These are phyloP conservation scores for Scatophagus argus DNA, from an alignment of 2,113 vertebrate genomes.

Conservation along the genomic window DNA sequence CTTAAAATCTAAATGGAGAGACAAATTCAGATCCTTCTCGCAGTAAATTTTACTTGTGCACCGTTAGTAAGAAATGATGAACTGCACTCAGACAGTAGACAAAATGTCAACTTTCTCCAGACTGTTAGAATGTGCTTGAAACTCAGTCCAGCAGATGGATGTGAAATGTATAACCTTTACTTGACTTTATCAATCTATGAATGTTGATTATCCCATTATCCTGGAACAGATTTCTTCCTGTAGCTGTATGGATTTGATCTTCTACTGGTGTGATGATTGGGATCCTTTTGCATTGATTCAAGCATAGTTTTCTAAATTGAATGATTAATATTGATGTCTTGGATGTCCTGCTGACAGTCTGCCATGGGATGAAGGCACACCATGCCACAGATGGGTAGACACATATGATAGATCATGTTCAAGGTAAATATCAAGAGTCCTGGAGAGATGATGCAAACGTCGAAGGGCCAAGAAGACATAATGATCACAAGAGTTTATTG, in stretches of 20 bases:
- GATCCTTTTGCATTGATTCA: constrained; percentile 24
- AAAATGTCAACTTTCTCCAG: constrained; percentile 34
- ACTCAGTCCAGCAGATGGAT: constrained; percentile 26
- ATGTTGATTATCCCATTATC: constrained; percentile 45
- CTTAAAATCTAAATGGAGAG: neutral
- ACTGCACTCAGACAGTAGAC: constrained; percentile 13
- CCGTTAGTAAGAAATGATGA: constrained; percentile 23
- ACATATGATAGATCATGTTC: constrained; percentile 32
- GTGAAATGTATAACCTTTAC: constrained; percentile 52
- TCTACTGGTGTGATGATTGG: neutral
- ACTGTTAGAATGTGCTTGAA: neutral
- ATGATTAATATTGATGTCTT: constrained; percentile 31
- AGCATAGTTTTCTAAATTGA: constrained; percentile 27
- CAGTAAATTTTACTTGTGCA: neutral
- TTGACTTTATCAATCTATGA: constrained; percentile 39
- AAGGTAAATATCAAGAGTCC: constrained; percentile 51
- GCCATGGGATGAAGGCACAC: neutral
- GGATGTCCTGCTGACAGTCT: constrained; percentile 5
- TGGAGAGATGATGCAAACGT: constrained; percentile 16
- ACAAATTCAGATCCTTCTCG: neutral
- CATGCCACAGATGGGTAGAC: neutral
- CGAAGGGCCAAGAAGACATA: constrained; percentile 41
- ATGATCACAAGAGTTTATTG: constrained; percentile 40
- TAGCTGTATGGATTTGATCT: constrained; percentile 36
- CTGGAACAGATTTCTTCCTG: constrained; percentile 13